A percentile compares a stretch with the other conserved stretches of the same genome.
Evolutionary conservation across 53 echinoderm and acorn worm genomes (phyloP).

Genomic region (Arbacia lixula): DNA sequence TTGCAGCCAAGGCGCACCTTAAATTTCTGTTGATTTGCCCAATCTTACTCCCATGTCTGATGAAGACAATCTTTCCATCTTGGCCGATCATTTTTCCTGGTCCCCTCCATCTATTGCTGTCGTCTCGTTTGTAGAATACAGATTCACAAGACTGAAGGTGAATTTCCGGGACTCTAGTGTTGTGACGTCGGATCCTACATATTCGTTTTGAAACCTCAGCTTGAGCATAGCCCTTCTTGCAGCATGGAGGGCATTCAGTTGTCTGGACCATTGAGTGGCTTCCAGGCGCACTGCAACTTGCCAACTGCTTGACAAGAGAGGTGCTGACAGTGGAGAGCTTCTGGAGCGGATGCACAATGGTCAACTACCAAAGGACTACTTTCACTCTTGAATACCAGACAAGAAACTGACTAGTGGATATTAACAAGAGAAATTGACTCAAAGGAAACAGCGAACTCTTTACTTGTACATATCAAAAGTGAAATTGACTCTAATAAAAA

Average conservation of each 20-base stretch:
- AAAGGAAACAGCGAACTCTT: too few species aligned
- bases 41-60: conserved; percentile 52
- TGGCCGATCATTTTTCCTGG: conserved; percentile 60
- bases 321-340: too few species aligned
- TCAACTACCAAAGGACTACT: too few species aligned
- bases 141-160: conserved; percentile 22
- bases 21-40: conserved; percentile 9
- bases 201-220: conserved; percentile 60
- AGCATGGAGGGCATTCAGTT: conserved; percentile 55
- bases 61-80: conserved; percentile 60
- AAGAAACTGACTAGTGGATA: too few species aligned
- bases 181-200: conserved; percentile 39
- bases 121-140: conserved; percentile 55
- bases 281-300: background rate
- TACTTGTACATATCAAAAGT: too few species aligned
- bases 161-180: conserved; percentile 20
- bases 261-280: conserved; percentile 48
- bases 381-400: too few species aligned
- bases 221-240: conserved; percentile 56
- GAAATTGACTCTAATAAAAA: too few species aligned
- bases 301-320: conserved; percentile 39
- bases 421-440: too few species aligned
- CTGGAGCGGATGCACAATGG: too few species aligned
- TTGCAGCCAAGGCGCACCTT: too few species aligned
- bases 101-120: conserved; percentile 58